Evolutionary conservation across 2,797 vertebrate genomes (phyloP), one percentile per base, ranked within the genome.

Genomic region (Malurus splendens): DNA sequence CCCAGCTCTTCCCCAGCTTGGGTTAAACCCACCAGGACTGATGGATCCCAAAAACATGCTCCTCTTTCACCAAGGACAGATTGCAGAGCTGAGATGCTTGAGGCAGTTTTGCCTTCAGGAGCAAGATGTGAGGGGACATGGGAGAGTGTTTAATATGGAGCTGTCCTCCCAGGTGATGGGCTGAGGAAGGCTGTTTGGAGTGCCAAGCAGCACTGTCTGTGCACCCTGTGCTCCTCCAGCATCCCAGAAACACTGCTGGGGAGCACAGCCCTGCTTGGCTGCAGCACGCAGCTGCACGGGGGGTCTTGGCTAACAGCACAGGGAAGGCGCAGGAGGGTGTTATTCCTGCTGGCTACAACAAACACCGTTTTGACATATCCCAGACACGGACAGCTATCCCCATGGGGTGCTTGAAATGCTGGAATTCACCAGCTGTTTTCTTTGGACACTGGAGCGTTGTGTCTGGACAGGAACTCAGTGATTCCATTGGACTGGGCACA

Each of bases 71-170:
- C 24, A 23, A 2, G 5, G 45, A 19, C 48, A 71, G 8, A 16
- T 7, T 48, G 47, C 3, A 6, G 30, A 41, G 27, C 20, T 0
- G 6, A 56, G 55, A 12, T 38, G 45, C 42, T 70, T 50, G 23
- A 33, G 61, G 39, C 51, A 42, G 48, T 42, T 84, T 72, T 85
- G 32, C 39, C 78, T 76, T 68, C 12, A 33, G 86, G 32, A 85
- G 10, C 38, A 25, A 0, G 0, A 10, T n/a, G 14, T 55, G 33
- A 57, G n/a, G 59, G 48, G 17, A 18, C 0, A 0, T 0, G 0
- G 17, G 12, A 56, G 28, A 30, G 3, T 56, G 39, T 72, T 77
- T 22, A 57, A 42, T 2, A 1, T 18, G 42, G 45, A 17, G 4
- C 30, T 76, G 8, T 54, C n/a, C 36, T 62, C 48, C 10, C 11